Base-by-base conservation (phyloP, 1,140 invertebrate species). In the Philaenus spumarius region DNA sequence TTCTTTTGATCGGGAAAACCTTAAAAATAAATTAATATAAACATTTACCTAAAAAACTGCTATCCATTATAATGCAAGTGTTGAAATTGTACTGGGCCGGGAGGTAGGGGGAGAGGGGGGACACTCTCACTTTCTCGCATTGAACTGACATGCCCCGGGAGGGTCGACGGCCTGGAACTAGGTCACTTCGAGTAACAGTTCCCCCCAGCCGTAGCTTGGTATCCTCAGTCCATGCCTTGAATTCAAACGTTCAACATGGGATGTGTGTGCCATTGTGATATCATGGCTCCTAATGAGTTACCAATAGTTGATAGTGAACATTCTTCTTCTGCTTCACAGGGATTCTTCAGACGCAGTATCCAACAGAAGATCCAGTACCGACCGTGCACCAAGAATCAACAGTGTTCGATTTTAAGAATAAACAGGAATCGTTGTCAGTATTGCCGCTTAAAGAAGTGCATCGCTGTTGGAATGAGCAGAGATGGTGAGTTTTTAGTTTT, bases 311-410 rank as follows among this genome's bases (percentile, higher is more conserved):
- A 70, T 73, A 70, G 68, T 19, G 26, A 40, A 51, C 23, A 60
- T 14, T 45, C 39, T 17, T 59, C 46, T 62, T 50, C 47, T 81
- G 73, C 73, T 77, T 80, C 77, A 51, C 80, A 90, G 88, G 87
- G 87, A 53, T 90, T 90, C 76, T 90, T 90, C 77, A 78, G 87
- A 40, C 79, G 87, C 62, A 89, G 90, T 77, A 97, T 97, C 72
- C 95, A 97, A 77, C 94, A 97, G 80, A 97, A 97, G 79, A 97
- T 97, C 62, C 93, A 96, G 75, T 97, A 97, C 78, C 82, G 95
- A 66, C 93, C 94, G 30, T 97, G 95, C 79, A 95, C 93, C 68
- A 96, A 97, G 77, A 96, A 95, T 74, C 94, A 97, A 74, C 92
- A 97, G 80, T 97, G 95, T 78, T 90, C 90, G 75, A 97, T 97